phyloP scores from a whole-genome alignment of 1,140 invertebrate genomes.

The Platorchestia sp. region DNA sequence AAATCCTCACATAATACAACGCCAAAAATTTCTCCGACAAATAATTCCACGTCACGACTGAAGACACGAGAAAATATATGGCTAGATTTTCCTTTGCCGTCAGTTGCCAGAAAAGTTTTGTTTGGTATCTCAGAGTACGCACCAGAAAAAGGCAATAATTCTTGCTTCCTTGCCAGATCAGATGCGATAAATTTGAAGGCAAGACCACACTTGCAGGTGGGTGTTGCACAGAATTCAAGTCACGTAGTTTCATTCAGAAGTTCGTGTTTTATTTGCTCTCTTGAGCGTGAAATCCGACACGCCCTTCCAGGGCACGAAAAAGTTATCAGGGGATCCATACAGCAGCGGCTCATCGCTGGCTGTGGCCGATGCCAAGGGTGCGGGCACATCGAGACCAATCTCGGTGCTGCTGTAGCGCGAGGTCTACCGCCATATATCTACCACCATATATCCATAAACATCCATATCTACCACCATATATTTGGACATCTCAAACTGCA shows the following conservation, averaged over 20 bases:
- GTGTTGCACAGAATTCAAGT: background rate
- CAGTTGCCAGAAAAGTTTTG: background rate
- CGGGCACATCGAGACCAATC: background rate
- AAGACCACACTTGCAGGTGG: background rate
- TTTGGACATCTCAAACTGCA: no score
- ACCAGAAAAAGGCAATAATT: background rate
- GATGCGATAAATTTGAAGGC: background rate
- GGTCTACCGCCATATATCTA: no score
- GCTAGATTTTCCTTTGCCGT: background rate
- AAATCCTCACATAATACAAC: background rate
- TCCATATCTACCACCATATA: no score
- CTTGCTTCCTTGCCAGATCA: background rate
- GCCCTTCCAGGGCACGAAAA: background rate
- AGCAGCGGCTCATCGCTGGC: background rate
- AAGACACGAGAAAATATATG: background rate
- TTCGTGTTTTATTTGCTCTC: background rate
- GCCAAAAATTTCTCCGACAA: background rate
- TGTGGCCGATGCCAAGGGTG: background rate
- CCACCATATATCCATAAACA: no score
- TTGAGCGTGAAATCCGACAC: background rate
- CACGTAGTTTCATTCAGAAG: background rate
- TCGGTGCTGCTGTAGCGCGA: no score
- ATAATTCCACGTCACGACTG: background rate
- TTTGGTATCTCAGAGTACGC: background rate
- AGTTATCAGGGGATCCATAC: background rate